Conservation (phyloP, 1,140 invertebrate species). For the Drosophila repletoides region DNA sequence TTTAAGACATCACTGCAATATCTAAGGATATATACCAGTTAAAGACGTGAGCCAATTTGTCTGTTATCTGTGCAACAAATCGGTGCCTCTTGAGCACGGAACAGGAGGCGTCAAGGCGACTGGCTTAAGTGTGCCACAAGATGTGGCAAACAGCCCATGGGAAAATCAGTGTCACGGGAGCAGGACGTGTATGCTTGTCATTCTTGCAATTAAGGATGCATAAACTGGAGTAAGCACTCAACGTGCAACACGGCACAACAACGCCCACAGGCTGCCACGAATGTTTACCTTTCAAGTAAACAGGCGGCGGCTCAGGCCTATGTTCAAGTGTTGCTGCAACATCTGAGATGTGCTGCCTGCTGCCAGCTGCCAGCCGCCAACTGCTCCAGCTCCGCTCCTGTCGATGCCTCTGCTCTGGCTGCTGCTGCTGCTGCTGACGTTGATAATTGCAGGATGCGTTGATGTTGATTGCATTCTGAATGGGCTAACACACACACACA, state of each 20-base stretch:
- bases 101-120: constrained; percentile 29
- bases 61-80: constrained; percentile 56
- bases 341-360: constrained; percentile 12
- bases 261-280: constrained; percentile 13
- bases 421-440: constrained; percentile 50
- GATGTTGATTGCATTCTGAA: constrained; percentile 73
- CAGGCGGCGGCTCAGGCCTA: not conserved
- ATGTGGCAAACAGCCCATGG: not conserved
- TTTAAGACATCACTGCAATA: too few species aligned
- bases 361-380: too few species aligned
- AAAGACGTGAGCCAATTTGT: constrained; percentile 30
- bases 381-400: too few species aligned
- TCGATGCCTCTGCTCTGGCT: constrained; percentile 7
- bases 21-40: not conserved
- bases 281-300: constrained; percentile 41
- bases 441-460: constrained; percentile 79
- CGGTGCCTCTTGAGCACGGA: constrained; percentile 19
- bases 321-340: constrained; percentile 11
- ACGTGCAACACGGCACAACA: too few species aligned
- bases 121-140: constrained; percentile 5
- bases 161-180: constrained; percentile 77
- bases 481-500: constrained; percentile 34
- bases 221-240: constrained; percentile 75
- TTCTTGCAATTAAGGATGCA: constrained; percentile 75
- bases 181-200: constrained; percentile 51